These are phyloP conservation scores for Ylistrum balloti DNA, from an alignment of 1,140 invertebrate species.

Conservation along the genomic window DNA sequence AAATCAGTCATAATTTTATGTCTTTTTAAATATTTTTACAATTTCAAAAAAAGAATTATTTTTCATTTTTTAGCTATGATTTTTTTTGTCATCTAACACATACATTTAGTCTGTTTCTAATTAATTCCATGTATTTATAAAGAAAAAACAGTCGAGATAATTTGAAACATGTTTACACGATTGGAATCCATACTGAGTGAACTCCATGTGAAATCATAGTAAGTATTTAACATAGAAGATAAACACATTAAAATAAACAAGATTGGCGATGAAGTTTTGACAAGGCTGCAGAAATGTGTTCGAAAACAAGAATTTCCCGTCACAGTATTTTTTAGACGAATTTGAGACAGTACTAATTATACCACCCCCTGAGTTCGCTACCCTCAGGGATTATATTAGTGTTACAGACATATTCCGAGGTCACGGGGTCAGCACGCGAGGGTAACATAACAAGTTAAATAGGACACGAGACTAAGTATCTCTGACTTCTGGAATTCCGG, in stretches of 20 bases:
- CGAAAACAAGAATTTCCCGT: constrained; percentile 15
- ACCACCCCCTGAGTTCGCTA: neutral
- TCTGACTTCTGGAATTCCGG: neutral
- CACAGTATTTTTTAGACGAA: neutral
- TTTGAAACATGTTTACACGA: constrained; percentile 19
- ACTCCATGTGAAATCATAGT: neutral
- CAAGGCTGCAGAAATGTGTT: neutral
- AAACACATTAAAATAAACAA: constrained; percentile 15
- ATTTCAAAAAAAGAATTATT: no score
- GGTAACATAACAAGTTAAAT: neutral
- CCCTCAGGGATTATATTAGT: neutral
- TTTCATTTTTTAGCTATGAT: neutral
- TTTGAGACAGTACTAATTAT: constrained; percentile 6
- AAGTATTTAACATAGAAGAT: neutral
- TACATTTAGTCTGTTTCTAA: neutral
- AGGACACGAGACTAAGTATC: neutral
- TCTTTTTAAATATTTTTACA: no score
- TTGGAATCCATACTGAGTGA: neutral
- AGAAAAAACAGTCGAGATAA: neutral
- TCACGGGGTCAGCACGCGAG: constrained; percentile 36
- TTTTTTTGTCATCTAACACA: neutral
- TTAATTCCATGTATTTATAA: neutral
- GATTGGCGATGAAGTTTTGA: neutral
- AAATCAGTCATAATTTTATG: no score
- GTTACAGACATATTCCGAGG: constrained; percentile 3